Percentiles rank a stretch among this genome's conserved stretches.
Conservation (phyloP, 2,888 invertebrate species). For the Protula sp. region DNA sequence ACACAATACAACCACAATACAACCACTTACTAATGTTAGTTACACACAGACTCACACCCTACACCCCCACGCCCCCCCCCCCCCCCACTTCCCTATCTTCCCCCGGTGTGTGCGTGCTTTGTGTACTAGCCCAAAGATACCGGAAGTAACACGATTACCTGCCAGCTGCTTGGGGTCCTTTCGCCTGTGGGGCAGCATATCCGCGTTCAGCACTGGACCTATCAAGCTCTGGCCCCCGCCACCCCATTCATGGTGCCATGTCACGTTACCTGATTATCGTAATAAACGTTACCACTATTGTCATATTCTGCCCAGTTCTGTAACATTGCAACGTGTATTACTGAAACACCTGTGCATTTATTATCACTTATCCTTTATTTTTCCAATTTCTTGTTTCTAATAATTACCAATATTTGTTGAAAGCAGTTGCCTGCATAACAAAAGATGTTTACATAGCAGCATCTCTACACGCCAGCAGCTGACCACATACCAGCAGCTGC, state of each 20-base stretch:
- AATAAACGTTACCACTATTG: too few relatives aligned
- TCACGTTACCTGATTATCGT: too few relatives aligned
- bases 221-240: slow-evolving; percentile 18
- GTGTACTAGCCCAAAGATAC: background rate
- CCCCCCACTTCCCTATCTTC: background rate
- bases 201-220: slow-evolving; percentile 9
- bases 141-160: slow-evolving; percentile 7
- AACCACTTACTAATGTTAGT: too few relatives aligned
- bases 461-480: background rate
- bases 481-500: background rate
- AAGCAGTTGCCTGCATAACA: too few relatives aligned
- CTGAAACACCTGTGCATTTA: too few relatives aligned
- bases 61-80: background rate
- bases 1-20: too few relatives aligned
- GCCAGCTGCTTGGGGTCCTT: slow-evolving; percentile 18
- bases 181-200: slow-evolving; percentile 19
- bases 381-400: too few relatives aligned
- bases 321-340: too few relatives aligned
- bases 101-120: background rate
- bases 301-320: too few relatives aligned
- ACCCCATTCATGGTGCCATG: slow-evolving; percentile 18
- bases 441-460: background rate
- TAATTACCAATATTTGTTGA: too few relatives aligned
- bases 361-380: too few relatives aligned
- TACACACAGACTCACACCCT: too few relatives aligned